A percentile compares a stretch with the other conserved stretches of the same genome.
These are phyloP conservation scores for Liodrosophila aerea DNA, from an alignment of 2,888 invertebrate species.

Conservation along the genomic window DNA sequence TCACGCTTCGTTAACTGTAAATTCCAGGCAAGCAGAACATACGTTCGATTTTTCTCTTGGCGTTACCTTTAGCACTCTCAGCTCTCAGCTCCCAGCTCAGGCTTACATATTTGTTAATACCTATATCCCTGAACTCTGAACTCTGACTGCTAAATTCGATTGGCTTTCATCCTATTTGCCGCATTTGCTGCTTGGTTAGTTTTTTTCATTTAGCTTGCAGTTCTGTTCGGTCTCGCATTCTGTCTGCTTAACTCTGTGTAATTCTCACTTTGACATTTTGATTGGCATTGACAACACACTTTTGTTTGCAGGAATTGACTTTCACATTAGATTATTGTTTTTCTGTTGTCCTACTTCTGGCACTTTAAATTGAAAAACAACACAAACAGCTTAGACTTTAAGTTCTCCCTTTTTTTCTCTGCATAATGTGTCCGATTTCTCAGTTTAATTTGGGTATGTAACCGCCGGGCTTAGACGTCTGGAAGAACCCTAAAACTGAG, in stretches of 20 bases:
- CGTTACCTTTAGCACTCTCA: background rate
- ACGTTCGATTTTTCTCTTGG: slow-evolving; percentile 27
- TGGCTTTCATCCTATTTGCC: slow-evolving; percentile 75
- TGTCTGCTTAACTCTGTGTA: slow-evolving; percentile 29
- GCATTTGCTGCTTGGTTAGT: slow-evolving; percentile 74
- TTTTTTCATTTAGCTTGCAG: slow-evolving; percentile 57
- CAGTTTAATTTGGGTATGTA: slow-evolving; percentile 41
- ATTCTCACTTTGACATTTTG: slow-evolving; percentile 71
- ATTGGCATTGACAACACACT: slow-evolving; percentile 72
- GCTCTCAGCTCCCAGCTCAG: slow-evolving; percentile 6
- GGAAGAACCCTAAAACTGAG: slow-evolving; percentile 1
- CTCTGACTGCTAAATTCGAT: slow-evolving; percentile 60
- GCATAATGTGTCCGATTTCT: too few species aligned
- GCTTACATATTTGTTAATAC: slow-evolving; percentile 69
- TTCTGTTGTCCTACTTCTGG: slow-evolving; percentile 9
- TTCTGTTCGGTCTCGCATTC: slow-evolving; percentile 23
- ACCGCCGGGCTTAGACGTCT: slow-evolving; percentile 57
- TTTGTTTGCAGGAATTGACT: slow-evolving; percentile 55
- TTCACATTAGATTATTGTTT: slow-evolving; percentile 44
- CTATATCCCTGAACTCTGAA: slow-evolving; percentile 42
- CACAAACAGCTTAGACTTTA: slow-evolving; percentile 48
- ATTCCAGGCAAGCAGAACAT: slow-evolving; percentile 63
- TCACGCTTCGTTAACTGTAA: slow-evolving; percentile 74
- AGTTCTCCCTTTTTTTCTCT: slow-evolving; percentile 21
- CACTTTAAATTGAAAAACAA: slow-evolving; percentile 57